These are phyloP conservation scores for Eretmodus cyanostictus DNA, from an alignment of 2,113 vertebrate species.

Conservation along the genomic window DNA sequence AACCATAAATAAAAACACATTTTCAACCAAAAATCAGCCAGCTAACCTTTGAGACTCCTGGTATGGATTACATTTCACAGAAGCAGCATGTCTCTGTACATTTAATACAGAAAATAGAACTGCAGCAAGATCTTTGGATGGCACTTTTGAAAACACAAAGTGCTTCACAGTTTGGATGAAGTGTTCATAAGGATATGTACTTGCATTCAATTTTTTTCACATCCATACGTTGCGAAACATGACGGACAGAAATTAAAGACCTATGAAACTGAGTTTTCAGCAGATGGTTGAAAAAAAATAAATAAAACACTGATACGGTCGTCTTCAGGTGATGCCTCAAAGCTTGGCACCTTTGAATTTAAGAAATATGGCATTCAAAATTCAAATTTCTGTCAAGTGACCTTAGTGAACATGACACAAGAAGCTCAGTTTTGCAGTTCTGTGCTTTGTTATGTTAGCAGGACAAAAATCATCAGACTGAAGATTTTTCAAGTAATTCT, in stretches of 20 bases:
- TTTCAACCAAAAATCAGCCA: not conserved
- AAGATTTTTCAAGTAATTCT: not conserved
- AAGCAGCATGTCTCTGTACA: not conserved
- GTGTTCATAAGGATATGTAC: not conserved
- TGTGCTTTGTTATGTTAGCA: not conserved
- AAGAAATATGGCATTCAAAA: not conserved
- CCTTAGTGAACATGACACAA: not conserved
- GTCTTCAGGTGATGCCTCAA: not conserved
- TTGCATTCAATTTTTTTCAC: not conserved
- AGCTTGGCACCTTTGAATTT: not conserved
- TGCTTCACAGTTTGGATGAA: not conserved
- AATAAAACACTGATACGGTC: not conserved
- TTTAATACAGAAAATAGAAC: not conserved
- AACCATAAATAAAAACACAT: not conserved
- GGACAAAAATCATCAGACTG: not conserved
- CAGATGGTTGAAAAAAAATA: not conserved
- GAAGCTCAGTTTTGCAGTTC: not conserved
- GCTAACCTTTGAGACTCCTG: not conserved
- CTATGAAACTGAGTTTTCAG: not conserved
- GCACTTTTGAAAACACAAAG: not conserved
- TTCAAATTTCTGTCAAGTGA: not conserved
- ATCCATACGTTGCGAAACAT: not conserved
- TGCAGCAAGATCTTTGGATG: not conserved
- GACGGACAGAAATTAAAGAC: too few relatives aligned
- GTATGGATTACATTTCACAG: not conserved